Evolutionary conservation across 2,113 vertebrate genomes (phyloP).

Genomic region (Paratilapia polleni): DNA sequence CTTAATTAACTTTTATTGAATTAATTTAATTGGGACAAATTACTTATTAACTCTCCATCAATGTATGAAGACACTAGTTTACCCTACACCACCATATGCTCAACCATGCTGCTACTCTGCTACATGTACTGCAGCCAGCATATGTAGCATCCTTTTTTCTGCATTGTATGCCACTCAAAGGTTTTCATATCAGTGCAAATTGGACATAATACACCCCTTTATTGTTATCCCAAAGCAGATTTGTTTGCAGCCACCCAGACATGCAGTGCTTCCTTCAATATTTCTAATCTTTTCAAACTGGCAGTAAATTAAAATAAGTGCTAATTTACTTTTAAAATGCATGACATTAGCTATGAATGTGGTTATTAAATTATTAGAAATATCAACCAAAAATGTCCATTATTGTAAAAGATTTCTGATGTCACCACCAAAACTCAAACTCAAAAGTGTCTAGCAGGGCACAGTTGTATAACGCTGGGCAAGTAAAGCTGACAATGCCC

Average conservation of each 20-base stretch:
- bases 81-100: neutral
- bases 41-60: neutral
- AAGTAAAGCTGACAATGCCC: slow-evolving; percentile 12
- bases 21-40: neutral
- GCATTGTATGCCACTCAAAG: neutral
- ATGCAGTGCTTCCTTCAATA: neutral
- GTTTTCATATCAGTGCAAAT: neutral
- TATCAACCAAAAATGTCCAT: neutral
- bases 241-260: neutral
- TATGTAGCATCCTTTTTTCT: neutral
- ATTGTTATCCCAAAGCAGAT: neutral
- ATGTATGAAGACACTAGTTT: neutral
- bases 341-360: neutral
- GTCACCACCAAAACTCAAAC: neutral
- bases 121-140: neutral
- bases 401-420: neutral
- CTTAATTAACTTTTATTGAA: too few species aligned
- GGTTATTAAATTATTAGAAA: neutral
- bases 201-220: neutral
- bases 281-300: neutral
- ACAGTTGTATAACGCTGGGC: slow-evolving; percentile 32
- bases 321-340: neutral
- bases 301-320: neutral
- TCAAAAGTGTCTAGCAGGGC: neutral
- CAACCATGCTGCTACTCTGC: neutral